Evolutionary conservation across 2,888 invertebrate genomes (phyloP).

Genomic region (Pseudococcus jackbeardsleyi): DNA sequence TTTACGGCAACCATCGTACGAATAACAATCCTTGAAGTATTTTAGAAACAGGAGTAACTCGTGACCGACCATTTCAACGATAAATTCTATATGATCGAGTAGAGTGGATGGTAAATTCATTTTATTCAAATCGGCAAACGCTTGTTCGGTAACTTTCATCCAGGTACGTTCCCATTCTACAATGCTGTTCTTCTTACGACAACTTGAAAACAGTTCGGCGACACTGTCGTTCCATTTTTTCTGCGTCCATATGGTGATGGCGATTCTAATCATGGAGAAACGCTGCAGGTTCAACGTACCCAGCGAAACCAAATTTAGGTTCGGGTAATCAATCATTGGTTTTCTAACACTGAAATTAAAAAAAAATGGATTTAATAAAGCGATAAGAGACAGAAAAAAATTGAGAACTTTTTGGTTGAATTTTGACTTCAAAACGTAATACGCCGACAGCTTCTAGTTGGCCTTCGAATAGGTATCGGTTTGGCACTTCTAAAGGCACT

Average conservation of each 20-base stretch:
- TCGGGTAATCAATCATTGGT: slow-evolving; percentile 38
- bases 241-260: slow-evolving; percentile 54
- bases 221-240: slow-evolving; percentile 57
- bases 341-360: slow-evolving; percentile 43
- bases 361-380: not conserved
- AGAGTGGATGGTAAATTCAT: slow-evolving; percentile 32
- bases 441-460: no score
- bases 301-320: slow-evolving; percentile 42
- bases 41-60: slow-evolving; percentile 50
- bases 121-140: slow-evolving; percentile 37
- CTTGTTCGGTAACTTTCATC: slow-evolving; percentile 53
- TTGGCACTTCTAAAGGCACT: no score
- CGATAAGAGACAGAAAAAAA: no score
- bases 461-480: no score
- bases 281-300: slow-evolving; percentile 56
- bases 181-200: slow-evolving; percentile 48
- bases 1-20: slow-evolving; percentile 30
- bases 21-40: slow-evolving; percentile 46
- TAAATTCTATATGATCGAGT: slow-evolving; percentile 54
- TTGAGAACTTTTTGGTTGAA: no score
- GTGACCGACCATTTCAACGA: slow-evolving; percentile 57
- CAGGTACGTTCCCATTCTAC: slow-evolving; percentile 57
- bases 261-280: slow-evolving; percentile 47
- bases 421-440: no score
- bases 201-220: not conserved